Evolutionary conservation across 2,888 invertebrate species (phyloP), one percentile per base, ranked within the genome.

Genomic region (Pseudococcus jackbeardsleyi): DNA sequence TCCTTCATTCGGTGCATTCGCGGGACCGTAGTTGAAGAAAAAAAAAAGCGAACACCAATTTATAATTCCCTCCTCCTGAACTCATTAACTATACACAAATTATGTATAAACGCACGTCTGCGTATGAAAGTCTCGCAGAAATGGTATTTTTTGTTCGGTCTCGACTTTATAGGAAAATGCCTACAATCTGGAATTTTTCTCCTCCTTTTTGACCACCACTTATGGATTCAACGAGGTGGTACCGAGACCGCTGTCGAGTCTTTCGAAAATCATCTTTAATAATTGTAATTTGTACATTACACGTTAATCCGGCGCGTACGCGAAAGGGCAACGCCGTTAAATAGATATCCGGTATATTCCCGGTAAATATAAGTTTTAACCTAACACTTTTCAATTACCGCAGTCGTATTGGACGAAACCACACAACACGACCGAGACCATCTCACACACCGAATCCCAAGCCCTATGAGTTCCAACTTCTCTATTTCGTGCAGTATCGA

Each of bases 351-450:
- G 19, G 85, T 59, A 85, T 15, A 50, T 33, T 59, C 59, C 59
- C 7, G 59, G 39, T 85, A 85, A 85, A 59, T 85, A 85, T 79
- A 79, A 79, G 79, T n/a, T 79, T 79, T 42, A 79, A 79, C 39
- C 79, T 79, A 79, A 79, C 79, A 79, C 79, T 85, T 85, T 85
- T 85, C 85, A 85, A 85, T 85, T 85, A 85, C 79, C 79, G 26
- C 72, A 72, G 22, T 72, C 12, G 68, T 26, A 72, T 26, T 72
- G 15, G 68, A 11, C 33, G 72, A 72, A 79, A 79, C 79, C 79
- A 79, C 79, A 79, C 79, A 79, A 79, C 79, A 79, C 79, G 79
- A 79, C 77, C 22, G 39, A 77, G 77, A 77, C n/a, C 11, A n/a
- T 19, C 46, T 46, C 59, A 59, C 59, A 59, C 82, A 42, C 19